Base-by-base conservation (phyloP, 1,140 invertebrate species). In the Trichogramma pretiosum region DNA sequence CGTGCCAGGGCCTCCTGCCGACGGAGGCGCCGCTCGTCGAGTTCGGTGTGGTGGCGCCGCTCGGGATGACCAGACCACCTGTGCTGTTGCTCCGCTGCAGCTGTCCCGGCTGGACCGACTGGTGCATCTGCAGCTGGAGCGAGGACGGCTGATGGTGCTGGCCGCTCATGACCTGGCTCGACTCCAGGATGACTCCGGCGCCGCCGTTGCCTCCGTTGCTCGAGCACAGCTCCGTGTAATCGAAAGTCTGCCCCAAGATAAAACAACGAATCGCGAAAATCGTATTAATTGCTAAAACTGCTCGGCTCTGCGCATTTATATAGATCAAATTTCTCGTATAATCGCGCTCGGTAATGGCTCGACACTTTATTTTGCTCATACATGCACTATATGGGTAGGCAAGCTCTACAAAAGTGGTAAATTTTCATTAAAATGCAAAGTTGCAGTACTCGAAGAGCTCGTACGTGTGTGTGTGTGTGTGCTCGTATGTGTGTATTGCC, bases 1-100 rank as follows among this genome's bases (percentile, higher is more conserved):
- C 87, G 68, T 90, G 87, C 88, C 87, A 91, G 44, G 87, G 87
- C 54, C 87, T 86, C 54, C 87, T 70, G 28, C 85, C 88, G 56
- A 84, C 81, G 16, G 81, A 77, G 48, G 79, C 77, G 56, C 76
- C 79, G 5, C 81, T 77, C 36, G 73, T 77, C 24, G 79, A 67
- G 53, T 74, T 75, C 4, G 79, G 75, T 45, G 77, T 76, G 5
- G 79, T 74, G 46, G 79, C 77, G 41, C 77, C 78, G 16, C 78
- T 77, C 32, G 64, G 53, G n/a, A n/a, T n/a, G 8, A 69, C 67
- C n/a, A 67, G 50, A 14, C 55, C 54, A 21, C 79, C 80, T 7
- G 24, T 11, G 16, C 4, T 34, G 4, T 18, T 19, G 2, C 17
- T 16, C 43, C 83, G 76, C 64, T 80, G 68, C 39, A 72, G 64